phyloP scores from a whole-genome alignment of 2,888 invertebrate genomes.

The Caenorhabditis angaria region DNA sequence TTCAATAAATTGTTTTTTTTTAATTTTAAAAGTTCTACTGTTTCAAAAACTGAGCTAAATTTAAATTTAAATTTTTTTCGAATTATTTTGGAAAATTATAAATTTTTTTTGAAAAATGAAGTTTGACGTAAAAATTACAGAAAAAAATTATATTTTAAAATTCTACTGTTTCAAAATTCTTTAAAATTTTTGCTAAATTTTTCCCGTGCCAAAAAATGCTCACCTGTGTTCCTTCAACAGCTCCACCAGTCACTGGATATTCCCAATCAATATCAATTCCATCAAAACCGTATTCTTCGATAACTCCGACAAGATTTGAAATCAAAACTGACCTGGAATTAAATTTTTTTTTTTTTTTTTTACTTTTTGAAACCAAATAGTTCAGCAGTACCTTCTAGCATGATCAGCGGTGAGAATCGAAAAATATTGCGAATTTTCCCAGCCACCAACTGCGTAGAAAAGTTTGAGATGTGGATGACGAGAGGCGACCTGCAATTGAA shows the following conservation, averaged over 20 bases:
- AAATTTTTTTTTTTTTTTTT: not conserved
- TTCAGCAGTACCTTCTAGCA: conserved; percentile 47
- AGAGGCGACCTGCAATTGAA: conserved; percentile 42
- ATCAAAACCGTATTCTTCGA: conserved; percentile 65
- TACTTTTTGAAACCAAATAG: conserved; percentile 34
- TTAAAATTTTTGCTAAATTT: conserved; percentile 3
- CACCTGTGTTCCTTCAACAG: conserved; percentile 60
- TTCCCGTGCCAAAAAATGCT: not conserved
- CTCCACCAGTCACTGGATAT: conserved; percentile 70
- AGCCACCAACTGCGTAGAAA: conserved; percentile 70
- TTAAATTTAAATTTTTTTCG: not conserved
- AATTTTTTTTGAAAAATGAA: too few relatives aligned
- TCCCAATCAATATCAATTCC: conserved; percentile 72
- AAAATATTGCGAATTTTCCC: conserved; percentile 70
- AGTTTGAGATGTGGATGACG: conserved; percentile 60
- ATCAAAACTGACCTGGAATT: conserved; percentile 50
- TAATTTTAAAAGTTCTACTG: too few relatives aligned
- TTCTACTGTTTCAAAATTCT: too few relatives aligned
- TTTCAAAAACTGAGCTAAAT: too few relatives aligned
- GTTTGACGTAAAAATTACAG: too few relatives aligned
- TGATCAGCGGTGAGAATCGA: conserved; percentile 58
- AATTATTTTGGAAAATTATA: not conserved
- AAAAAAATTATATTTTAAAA: too few relatives aligned
- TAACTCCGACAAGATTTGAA: conserved; percentile 48
- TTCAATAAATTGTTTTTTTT: too few relatives aligned